phyloP scores from a whole-genome alignment of 2,113 vertebrate species.

The Otis tarda region DNA sequence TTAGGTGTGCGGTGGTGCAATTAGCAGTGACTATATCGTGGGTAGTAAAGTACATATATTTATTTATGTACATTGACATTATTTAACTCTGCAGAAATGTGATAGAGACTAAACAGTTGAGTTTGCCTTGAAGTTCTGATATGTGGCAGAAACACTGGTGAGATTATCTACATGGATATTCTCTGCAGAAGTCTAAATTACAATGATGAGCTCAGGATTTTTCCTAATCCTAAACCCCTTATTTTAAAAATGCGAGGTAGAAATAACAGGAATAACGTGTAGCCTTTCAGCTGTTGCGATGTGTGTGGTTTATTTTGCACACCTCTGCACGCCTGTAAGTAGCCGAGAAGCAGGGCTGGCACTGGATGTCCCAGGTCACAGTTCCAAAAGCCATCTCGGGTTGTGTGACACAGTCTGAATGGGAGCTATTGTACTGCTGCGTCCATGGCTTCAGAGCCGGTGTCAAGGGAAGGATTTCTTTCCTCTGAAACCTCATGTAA shows the following conservation, averaged over 20 bases:
- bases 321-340: fast-evolving
- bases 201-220: not conserved
- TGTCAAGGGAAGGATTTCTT: not conserved
- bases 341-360: not conserved
- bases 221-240: not conserved
- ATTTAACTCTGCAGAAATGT: not conserved
- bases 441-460: not conserved
- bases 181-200: conserved; percentile 4
- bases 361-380: too few species aligned
- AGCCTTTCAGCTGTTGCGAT: not conserved
- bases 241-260: not conserved
- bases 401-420: not conserved
- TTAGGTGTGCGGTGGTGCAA: not conserved
- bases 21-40: not conserved
- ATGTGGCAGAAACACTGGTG: not conserved
- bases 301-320: not conserved
- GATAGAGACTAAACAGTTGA: conserved; percentile 59
- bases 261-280: not conserved
- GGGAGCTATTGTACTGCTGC: not conserved
- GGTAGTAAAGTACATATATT: not conserved
- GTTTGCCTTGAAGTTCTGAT: conserved; percentile 52
- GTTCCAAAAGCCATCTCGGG: fast-evolving
- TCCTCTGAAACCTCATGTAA: not conserved
- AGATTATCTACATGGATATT: not conserved
- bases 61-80: not conserved